Percentiles rank a stretch among this genome's conserved stretches.
Conservation (phyloP, 2,888 invertebrate genomes). For the Drosophila affinis region DNA sequence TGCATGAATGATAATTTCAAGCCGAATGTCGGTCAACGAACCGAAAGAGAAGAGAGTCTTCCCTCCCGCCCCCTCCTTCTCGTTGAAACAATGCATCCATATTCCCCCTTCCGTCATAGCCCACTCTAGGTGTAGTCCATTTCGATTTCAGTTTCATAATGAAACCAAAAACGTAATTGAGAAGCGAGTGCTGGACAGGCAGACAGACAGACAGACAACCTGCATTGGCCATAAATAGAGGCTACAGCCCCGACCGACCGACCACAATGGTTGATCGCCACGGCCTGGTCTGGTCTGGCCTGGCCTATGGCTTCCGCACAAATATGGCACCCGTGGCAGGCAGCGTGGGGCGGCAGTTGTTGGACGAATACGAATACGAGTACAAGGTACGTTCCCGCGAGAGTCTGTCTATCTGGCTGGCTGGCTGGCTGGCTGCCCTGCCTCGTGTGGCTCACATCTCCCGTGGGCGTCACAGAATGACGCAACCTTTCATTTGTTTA, state of each 20-base stretch:
- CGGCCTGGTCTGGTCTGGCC: slow-evolving; percentile 3
- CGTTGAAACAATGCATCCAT: not conserved
- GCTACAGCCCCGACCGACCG: not conserved
- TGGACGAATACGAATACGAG: not conserved
- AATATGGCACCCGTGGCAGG: slow-evolving; percentile 53
- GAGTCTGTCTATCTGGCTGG: not conserved
- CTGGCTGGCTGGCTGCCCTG: slow-evolving; percentile 8
- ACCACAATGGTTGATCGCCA: not conserved
- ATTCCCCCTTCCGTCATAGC: not conserved
- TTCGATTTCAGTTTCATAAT: slow-evolving; percentile 68
- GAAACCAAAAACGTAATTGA: slow-evolving; percentile 37
- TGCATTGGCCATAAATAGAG: slow-evolving; percentile 54
- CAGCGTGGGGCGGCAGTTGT: slow-evolving; percentile 11
- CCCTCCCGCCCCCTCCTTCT: not conserved
- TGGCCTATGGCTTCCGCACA: slow-evolving; percentile 57
- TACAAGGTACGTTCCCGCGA: not conserved
- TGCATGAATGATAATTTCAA: slow-evolving; percentile 21
- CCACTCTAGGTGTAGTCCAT: slow-evolving; percentile 31
- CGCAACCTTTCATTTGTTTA: slow-evolving; percentile 36
- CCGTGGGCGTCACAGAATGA: slow-evolving; percentile 52
- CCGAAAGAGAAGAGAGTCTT: slow-evolving; percentile 34
- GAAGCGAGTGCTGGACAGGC: slow-evolving; percentile 35
- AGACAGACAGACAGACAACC: slow-evolving; percentile 11
- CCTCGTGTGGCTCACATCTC: slow-evolving; percentile 6
- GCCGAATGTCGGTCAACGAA: slow-evolving; percentile 72